These are phyloP conservation scores for Anoplopoma fimbria DNA, from an alignment of 2,113 vertebrate genomes.

Conservation along the genomic window DNA sequence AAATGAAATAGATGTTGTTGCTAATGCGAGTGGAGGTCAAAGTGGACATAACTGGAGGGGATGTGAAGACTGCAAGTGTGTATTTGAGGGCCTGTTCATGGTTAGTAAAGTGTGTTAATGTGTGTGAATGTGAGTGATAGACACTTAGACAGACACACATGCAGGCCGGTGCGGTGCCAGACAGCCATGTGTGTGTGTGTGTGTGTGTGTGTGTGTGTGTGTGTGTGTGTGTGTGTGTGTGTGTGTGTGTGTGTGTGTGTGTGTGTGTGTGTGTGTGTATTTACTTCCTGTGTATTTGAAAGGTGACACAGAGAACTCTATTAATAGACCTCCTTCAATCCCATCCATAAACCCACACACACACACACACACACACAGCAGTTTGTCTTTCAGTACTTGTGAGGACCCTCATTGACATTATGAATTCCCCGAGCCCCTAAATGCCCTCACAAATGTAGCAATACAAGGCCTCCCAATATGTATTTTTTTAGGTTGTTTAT, in stretches of 20 bases:
- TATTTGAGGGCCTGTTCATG: neutral
- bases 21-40: neutral
- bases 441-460: neutral
- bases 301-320: slow-evolving; percentile 16
- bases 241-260: slow-evolving; percentile 32
- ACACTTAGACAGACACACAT: slow-evolving; percentile 67
- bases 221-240: slow-evolving; percentile 45
- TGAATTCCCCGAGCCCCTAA: neutral
- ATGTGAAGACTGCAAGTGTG: neutral
- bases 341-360: slow-evolving; percentile 58
- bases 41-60: neutral
- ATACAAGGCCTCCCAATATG: neutral
- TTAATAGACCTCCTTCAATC: slow-evolving; percentile 77
- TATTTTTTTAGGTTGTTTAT: neutral
- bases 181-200: slow-evolving; percentile 41
- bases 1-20: neutral
- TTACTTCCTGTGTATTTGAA: slow-evolving; percentile 83
- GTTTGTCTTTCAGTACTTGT: neutral
- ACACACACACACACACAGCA: neutral
- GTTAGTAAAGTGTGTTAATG: neutral
- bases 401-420: neutral
- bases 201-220: slow-evolving; percentile 30
- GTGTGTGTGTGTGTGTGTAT: slow-evolving; percentile 50
- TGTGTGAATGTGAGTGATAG: slow-evolving; percentile 1
- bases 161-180: slow-evolving; percentile 32